Percentiles rank a stretch among this genome's conserved stretches.
phyloP scores from a whole-genome alignment of 2,113 vertebrate genomes.

The Tragelaphus buxtoni region DNA sequence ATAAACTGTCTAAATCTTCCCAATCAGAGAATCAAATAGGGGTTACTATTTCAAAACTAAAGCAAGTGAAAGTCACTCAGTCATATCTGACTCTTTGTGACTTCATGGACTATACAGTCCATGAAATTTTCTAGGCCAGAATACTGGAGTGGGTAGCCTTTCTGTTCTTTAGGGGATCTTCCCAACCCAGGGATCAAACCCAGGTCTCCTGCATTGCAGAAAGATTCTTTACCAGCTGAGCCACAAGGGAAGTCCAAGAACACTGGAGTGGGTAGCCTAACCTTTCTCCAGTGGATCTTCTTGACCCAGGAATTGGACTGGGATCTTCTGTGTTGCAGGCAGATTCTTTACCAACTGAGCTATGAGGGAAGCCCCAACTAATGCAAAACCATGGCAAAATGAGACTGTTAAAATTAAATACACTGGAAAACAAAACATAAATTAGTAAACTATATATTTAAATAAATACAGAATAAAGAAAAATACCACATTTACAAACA shows the following conservation, averaged over 20 bases:
- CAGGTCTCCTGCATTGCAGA: not conserved
- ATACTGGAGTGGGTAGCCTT: not conserved
- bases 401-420: slow-evolving; percentile 21
- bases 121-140: not conserved
- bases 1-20: not conserved
- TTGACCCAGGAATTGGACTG: not conserved
- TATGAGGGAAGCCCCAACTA: not conserved
- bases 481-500: not conserved
- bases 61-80: not conserved
- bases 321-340: not conserved
- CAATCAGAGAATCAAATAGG: not conserved
- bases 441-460: not conserved
- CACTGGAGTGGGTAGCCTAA: not conserved
- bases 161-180: not conserved
- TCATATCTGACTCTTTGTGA: not conserved
- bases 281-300: not conserved
- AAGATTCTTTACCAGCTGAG: not conserved
- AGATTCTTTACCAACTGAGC: not conserved
- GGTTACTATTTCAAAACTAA: not conserved
- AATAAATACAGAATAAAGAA: not conserved
- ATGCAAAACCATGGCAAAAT: slow-evolving; percentile 8
- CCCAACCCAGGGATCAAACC: not conserved
- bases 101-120: not conserved
- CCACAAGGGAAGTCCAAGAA: not conserved
- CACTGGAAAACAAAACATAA: not conserved